phyloP scores from a whole-genome alignment of 2,888 invertebrate genomes.

The Heliothis peltigera region DNA sequence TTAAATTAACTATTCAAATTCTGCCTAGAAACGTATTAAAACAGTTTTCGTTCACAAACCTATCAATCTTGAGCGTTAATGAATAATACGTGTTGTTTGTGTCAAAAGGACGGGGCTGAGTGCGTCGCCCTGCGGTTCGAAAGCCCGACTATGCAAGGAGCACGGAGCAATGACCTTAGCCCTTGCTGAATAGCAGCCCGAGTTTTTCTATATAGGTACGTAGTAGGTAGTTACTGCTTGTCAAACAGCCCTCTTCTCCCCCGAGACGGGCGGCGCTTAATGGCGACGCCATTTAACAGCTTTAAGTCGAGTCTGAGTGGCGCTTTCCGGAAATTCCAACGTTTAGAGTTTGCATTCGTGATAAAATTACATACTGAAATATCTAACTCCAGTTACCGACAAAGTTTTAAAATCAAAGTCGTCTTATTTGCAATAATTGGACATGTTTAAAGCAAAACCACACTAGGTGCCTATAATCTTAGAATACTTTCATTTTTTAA shows the following conservation, averaged over 20 bases:
- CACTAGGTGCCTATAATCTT: too few species aligned
- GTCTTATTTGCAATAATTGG: conserved; percentile 3
- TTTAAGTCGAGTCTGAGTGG: conserved; percentile 62
- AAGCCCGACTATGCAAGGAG: conserved; percentile 73
- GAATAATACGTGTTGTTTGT: conserved; percentile 60
- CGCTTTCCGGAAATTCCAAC: conserved; percentile 64
- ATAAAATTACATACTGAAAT: conserved; percentile 16
- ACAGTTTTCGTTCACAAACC: conserved; percentile 42
- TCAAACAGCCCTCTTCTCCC: conserved; percentile 67
- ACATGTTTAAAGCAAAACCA: conserved; percentile 1
- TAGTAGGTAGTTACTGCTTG: conserved; percentile 52
- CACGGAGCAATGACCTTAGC: conserved; percentile 85
- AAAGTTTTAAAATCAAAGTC: not conserved
- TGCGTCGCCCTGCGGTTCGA: conserved; percentile 81
- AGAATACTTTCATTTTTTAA: too few species aligned
- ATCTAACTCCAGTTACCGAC: not conserved
- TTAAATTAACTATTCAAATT: too few species aligned
- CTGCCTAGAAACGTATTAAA: conserved; percentile 33
- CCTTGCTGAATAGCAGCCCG: conserved; percentile 79
- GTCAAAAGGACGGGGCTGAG: conserved; percentile 70
- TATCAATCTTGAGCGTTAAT: conserved; percentile 65
- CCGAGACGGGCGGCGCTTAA: conserved; percentile 63
- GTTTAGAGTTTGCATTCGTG: conserved; percentile 34
- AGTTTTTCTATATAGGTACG: conserved; percentile 67
- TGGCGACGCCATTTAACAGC: conserved; percentile 68